Evolutionary conservation across 1,140 invertebrate genomes (phyloP).

Genomic region (Frieseomelitta varia): DNA sequence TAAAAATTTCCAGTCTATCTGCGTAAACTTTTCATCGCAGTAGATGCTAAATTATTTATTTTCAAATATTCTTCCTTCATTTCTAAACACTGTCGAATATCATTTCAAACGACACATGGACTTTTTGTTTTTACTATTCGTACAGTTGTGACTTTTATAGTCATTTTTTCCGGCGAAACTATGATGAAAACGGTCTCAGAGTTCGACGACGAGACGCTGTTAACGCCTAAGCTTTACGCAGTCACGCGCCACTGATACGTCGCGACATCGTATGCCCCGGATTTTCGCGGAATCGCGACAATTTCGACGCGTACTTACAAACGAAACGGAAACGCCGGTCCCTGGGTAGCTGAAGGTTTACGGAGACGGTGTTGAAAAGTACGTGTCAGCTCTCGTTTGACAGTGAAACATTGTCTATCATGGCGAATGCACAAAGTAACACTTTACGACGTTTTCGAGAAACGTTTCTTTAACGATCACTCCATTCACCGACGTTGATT

Average conservation of each 20-base stretch:
- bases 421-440: constrained; percentile 14
- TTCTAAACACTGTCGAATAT: background rate
- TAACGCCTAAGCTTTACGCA: constrained; percentile 73
- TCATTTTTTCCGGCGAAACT: constrained; percentile 19
- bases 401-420: background rate
- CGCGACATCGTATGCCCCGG: constrained; percentile 17
- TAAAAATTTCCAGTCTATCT: no score
- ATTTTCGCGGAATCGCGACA: constrained; percentile 42
- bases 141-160: constrained; percentile 39
- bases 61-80: background rate
- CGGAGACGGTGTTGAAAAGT: constrained; percentile 51
- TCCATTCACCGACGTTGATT: background rate
- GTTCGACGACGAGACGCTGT: constrained; percentile 60
- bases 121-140: constrained; percentile 13
- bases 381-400: constrained; percentile 35
- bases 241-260: constrained; percentile 73
- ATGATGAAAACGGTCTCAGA: constrained; percentile 42
- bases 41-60: background rate
- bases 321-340: constrained; percentile 40
- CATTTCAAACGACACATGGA: background rate
- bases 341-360: constrained; percentile 23
- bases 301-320: constrained; percentile 13
- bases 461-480: background rate
- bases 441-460: constrained; percentile 27
- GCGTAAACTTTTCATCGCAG: no score